Evolutionary conservation across 1,140 invertebrate genomes (phyloP).

Genomic region (Oscheius sp.): DNA sequence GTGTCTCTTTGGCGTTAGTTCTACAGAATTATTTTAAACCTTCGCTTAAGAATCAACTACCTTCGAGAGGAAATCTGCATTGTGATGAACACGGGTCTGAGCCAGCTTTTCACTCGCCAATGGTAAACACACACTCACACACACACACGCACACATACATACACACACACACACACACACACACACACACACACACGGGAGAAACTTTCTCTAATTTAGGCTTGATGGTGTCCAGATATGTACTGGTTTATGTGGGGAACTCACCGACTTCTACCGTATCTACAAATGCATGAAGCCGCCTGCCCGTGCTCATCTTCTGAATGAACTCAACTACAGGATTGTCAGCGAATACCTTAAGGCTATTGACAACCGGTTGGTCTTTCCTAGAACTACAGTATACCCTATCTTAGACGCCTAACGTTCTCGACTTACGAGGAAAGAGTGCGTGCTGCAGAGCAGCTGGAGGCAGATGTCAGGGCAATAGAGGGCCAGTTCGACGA

Average conservation of each 20-base stretch:
- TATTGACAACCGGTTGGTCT: slow-evolving; percentile 25
- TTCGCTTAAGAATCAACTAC: slow-evolving; percentile 31
- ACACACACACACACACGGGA: no score
- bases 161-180: no score
- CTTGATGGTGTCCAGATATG: background rate
- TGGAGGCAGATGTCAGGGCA: slow-evolving; percentile 29
- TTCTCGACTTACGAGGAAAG: slow-evolving; percentile 34
- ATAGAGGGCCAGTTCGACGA: slow-evolving; percentile 1
- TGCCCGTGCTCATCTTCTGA: slow-evolving; percentile 18
- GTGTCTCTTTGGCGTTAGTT: slow-evolving; percentile 29
- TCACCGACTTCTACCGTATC: slow-evolving; percentile 40
- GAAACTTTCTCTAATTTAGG: no score
- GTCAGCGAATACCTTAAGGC: slow-evolving; percentile 45
- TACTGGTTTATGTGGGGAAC: background rate
- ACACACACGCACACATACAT: no score
- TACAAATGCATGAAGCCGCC: slow-evolving; percentile 33
- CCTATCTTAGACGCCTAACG: slow-evolving; percentile 13
- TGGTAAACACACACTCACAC: no score
- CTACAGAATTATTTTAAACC: background rate
- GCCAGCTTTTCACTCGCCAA: slow-evolving; percentile 33
- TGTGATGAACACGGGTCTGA: slow-evolving; percentile 23
- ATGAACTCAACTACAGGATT: slow-evolving; percentile 38
- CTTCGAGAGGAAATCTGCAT: slow-evolving; percentile 39
- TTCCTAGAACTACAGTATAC: background rate
- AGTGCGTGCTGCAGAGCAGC: slow-evolving; percentile 4